Conservation (phyloP, 2,888 invertebrate genomes). For the Harpagoxenus sublaevis region DNA sequence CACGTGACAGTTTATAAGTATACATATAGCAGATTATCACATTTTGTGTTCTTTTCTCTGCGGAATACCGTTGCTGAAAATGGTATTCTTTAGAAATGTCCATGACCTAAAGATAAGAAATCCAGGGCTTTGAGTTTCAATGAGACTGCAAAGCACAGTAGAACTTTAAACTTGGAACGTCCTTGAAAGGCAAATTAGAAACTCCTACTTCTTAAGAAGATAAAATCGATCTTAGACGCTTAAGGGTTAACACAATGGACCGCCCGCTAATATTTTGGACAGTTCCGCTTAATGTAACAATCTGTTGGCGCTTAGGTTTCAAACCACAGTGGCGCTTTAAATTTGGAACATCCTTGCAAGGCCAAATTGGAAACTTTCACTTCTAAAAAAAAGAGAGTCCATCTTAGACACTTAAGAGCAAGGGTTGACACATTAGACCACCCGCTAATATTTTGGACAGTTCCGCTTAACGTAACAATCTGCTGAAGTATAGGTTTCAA, state of each 20-base stretch:
- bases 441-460: background rate
- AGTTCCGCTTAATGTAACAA: too few relatives aligned
- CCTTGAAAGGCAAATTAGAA: background rate
- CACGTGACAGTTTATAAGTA: background rate
- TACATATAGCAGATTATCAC: background rate
- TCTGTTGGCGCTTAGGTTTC: too few relatives aligned
- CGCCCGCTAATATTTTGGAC: background rate
- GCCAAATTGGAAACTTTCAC: background rate
- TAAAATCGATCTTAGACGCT: background rate
- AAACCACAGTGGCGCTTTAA: background rate
- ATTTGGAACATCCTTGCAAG: slow-evolving; percentile 29
- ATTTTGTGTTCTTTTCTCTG: background rate
- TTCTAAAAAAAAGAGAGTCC: background rate
- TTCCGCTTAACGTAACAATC: too few relatives aligned
- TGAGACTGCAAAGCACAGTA: background rate
- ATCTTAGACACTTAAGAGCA: background rate
- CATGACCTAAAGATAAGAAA: slow-evolving; percentile 12
- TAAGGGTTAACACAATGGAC: background rate
- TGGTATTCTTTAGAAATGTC: background rate
- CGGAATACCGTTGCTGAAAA: slow-evolving; percentile 5
- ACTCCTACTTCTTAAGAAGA: background rate
- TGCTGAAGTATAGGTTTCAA: too few relatives aligned
- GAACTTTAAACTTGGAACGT: slow-evolving; percentile 24
- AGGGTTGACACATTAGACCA: background rate
- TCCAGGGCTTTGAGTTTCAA: background rate